phyloP scores from a whole-genome alignment of 2,113 vertebrate species.

The Tichodroma muraria region DNA sequence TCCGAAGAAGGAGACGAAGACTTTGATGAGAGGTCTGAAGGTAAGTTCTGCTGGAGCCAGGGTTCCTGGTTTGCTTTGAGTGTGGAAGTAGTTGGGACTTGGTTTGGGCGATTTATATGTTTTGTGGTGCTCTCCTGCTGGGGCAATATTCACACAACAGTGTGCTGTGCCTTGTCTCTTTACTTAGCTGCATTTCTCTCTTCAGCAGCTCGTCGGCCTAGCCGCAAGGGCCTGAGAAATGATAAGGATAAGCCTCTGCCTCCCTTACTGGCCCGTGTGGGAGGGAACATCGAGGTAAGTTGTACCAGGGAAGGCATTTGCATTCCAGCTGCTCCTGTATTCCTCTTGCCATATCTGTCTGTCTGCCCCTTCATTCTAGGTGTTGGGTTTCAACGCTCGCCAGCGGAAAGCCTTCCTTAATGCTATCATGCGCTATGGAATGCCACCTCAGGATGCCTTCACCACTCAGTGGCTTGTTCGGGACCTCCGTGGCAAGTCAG shows the following conservation, averaged over 20 bases:
- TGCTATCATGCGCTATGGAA: slow-evolving; percentile 98
- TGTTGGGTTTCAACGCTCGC: slow-evolving; percentile 94
- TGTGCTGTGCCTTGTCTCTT: background rate
- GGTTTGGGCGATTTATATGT: accelerated
- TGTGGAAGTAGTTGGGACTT: background rate
- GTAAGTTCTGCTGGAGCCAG: slow-evolving; percentile 60
- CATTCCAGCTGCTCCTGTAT: background rate
- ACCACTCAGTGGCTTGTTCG: slow-evolving; percentile 98
- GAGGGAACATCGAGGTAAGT: slow-evolving; percentile 95
- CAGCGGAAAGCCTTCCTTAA: slow-evolving; percentile 98
- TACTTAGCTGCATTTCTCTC: background rate
- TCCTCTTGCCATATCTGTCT: background rate
- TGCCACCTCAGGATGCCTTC: slow-evolving; percentile 98
- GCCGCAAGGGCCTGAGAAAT: slow-evolving; percentile 91
- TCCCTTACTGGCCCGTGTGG: slow-evolving; percentile 91
- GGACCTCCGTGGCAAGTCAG: slow-evolving; percentile 93
- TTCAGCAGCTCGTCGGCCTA: slow-evolving; percentile 87
- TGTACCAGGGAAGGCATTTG: background rate
- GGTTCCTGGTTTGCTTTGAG: background rate
- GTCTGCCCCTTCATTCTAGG: slow-evolving; percentile 58
- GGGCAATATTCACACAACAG: background rate
- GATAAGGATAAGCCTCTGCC: slow-evolving; percentile 97
- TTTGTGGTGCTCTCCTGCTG: background rate
- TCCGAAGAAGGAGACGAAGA: slow-evolving; percentile 98
- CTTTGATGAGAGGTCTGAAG: slow-evolving; percentile 95